Evolutionary conservation across 1,140 invertebrate genomes (phyloP).

Genomic region (Solenopsis fugax): DNA sequence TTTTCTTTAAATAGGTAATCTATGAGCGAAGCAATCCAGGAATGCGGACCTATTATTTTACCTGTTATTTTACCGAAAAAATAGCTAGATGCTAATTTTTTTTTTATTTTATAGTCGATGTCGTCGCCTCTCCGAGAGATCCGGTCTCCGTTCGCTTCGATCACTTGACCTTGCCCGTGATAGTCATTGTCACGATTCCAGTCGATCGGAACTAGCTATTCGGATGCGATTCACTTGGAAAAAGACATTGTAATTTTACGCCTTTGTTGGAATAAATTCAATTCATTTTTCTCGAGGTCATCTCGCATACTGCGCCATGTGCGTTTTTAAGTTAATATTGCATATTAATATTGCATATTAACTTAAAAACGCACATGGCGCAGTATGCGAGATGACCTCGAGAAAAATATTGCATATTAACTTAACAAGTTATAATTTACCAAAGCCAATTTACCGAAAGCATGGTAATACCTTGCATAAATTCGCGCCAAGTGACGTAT

Average conservation of each 20-base stretch:
- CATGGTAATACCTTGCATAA: not conserved
- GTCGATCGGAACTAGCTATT: constrained; percentile 29
- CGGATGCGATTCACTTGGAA: constrained; percentile 54
- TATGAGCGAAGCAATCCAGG: not conserved
- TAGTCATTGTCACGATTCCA: constrained; percentile 62
- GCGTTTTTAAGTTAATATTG: constrained; percentile 37
- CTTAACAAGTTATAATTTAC: constrained; percentile 38
- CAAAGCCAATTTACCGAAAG: not conserved
- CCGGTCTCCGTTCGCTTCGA: constrained; percentile 32
- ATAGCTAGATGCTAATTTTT: not conserved
- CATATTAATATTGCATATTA: too few relatives aligned
- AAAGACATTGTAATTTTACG: constrained; percentile 28
- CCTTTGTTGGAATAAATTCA: constrained; percentile 13
- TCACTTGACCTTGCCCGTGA: constrained; percentile 61
- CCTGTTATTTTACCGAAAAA: constrained; percentile 7
- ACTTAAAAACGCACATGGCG: constrained; percentile 9
- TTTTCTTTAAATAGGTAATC: not conserved
- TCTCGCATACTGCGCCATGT: not conserved
- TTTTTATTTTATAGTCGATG: not conserved
- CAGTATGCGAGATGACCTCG: constrained; percentile 25
- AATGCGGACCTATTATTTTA: constrained; percentile 31
- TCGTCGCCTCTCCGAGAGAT: not conserved
- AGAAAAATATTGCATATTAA: constrained; percentile 30
- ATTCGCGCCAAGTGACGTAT: not conserved
- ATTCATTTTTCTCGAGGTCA: constrained; percentile 38